Evolutionary conservation across 2,888 invertebrate species (phyloP), one percentile per base, ranked within the genome.

Genomic region (Hydrotaea diabolus): DNA sequence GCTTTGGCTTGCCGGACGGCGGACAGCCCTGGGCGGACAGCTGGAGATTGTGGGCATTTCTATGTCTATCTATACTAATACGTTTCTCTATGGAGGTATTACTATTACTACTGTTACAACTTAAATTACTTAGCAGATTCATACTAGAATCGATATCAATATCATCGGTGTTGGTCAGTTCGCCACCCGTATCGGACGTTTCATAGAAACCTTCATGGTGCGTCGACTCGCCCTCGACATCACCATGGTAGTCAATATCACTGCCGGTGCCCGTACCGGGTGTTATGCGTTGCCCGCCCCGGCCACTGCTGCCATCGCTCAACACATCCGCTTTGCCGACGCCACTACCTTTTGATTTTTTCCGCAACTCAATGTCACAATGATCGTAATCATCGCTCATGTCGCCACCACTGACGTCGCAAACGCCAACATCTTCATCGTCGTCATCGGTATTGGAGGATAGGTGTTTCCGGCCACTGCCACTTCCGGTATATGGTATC

Each of bases 61-160:
- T 83, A 66, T 55, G 85, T 79, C 75, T 86, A 85, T 85, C 83
- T 85, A 87, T 77, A 82, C 85, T 88, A 85, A 81, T 86, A 80
- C 87, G 90, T 86, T 89, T 89, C 77, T 91, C 90, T 88, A 91
- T 90, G 84, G 92, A 92, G 85, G 90, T 90, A 87, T 92, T 91
- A 90, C 91, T 92, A 89, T 91, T 91, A 91, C 91, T 92, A 90
- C 92, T 91, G 89, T 92, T 91, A 91, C 88, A 91, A 90, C 91
- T 92, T 89, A 92, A 88, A 88, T 91, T 92, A 90, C 91, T 92
- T 84, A 90, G 89, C 82, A 91, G 88, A 88, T 92, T 91, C 88
- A 89, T 89, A 88, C 91, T 92, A 57, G 91, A 91, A 88, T 92
- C 91, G 82, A 90, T 89, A 75, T 91, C 90, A 85, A 86, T 85